These are phyloP conservation scores for Iguana delicatissima DNA, from an alignment of 2,797 vertebrate species.

Conservation along the genomic window DNA sequence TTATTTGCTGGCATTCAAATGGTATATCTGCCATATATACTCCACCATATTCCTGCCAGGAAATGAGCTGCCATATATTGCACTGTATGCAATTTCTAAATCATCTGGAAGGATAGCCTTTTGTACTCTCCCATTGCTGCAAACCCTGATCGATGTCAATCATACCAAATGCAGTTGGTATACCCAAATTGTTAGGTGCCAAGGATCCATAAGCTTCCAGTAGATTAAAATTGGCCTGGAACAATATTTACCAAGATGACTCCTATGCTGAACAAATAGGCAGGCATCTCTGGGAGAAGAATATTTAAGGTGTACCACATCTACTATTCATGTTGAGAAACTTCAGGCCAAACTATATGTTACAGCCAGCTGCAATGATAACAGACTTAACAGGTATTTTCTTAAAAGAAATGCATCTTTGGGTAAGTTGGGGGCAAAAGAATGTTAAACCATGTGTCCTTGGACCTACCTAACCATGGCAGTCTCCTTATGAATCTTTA, in stretches of 20 bases:
- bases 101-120: neutral
- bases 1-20: neutral
- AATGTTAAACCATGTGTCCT: neutral
- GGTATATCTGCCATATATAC: neutral
- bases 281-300: neutral
- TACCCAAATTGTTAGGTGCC: neutral
- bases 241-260: constrained; percentile 3
- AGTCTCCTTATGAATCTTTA: too few relatives aligned
- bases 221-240: neutral
- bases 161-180: neutral
- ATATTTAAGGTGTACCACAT: neutral
- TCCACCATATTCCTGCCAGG: neutral
- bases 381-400: neutral
- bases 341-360: neutral
- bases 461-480: neutral
- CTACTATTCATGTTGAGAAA: neutral
- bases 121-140: neutral
- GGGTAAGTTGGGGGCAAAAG: neutral
- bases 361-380: neutral
- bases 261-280: neutral
- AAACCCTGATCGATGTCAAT: neutral
- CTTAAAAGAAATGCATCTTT: neutral
- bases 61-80: neutral
- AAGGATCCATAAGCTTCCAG: neutral
- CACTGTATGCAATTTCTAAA: neutral